Evolutionary conservation across 2,888 invertebrate species (phyloP).

Genomic region (Lycophotia porphyrea): DNA sequence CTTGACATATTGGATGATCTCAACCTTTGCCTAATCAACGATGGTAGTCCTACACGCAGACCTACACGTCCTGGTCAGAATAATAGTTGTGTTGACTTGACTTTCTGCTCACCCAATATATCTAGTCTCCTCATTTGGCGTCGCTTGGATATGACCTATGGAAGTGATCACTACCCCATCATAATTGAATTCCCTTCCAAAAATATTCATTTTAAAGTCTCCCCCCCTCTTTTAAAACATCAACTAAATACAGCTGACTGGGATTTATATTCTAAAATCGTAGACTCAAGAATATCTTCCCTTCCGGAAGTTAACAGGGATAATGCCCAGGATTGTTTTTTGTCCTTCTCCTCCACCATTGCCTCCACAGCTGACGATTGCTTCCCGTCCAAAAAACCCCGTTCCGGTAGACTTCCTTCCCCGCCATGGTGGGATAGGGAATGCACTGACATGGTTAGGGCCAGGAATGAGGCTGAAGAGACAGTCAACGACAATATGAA

Average conservation of each 20-base stretch:
- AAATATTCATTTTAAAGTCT: neutral
- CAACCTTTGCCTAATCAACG: neutral
- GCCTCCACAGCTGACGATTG: neutral
- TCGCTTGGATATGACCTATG: constrained; percentile 12
- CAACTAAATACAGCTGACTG: neutral
- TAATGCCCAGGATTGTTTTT: too few species aligned
- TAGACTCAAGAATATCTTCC: too few species aligned
- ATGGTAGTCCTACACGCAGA: constrained; percentile 6
- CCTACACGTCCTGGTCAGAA: constrained; percentile 5
- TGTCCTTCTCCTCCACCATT: neutral
- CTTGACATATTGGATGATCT: constrained; percentile 13
- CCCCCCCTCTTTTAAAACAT: constrained; percentile 6
- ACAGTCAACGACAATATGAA: too few species aligned
- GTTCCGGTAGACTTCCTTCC: neutral
- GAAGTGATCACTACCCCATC: constrained; percentile 13
- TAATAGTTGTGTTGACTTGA: constrained; percentile 15
- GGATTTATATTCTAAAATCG: too few species aligned
- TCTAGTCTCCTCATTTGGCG: neutral
- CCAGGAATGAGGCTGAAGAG: too few species aligned
- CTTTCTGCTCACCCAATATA: neutral
- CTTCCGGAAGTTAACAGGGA: too few species aligned
- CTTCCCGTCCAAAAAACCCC: neutral
- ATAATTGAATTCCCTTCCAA: neutral
- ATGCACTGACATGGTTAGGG: too few species aligned
- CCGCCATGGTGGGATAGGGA: neutral